Evolutionary conservation across 2,113 vertebrate genomes (phyloP).

Genomic region (Oriolus oriolus): DNA sequence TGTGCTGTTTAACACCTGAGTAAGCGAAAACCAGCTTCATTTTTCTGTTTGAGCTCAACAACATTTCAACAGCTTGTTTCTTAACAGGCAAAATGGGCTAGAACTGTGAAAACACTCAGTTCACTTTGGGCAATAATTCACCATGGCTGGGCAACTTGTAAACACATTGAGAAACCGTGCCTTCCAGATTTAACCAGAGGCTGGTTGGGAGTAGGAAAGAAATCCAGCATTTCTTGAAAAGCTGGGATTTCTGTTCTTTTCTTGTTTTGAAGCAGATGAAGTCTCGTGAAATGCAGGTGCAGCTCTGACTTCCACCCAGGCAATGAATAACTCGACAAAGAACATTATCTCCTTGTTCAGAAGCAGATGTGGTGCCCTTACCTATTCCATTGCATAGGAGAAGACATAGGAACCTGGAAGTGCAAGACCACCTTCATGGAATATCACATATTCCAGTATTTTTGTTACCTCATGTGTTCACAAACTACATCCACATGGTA

Average conservation of each 20-base stretch:
- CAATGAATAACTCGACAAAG: not conserved
- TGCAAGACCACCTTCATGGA: constrained; percentile 12
- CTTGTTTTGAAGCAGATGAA: not conserved
- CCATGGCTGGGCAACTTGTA: not conserved
- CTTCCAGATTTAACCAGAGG: not conserved
- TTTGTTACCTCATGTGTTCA: constrained; percentile 5
- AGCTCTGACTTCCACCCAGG: not conserved
- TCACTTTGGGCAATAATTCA: constrained; percentile 19
- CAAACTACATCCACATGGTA: not conserved
- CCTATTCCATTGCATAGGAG: not conserved
- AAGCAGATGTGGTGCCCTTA: not conserved
- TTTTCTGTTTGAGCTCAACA: constrained; percentile 48
- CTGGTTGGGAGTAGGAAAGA: not conserved
- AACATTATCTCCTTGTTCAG: not conserved
- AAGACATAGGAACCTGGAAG: not conserved
- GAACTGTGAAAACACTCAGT: not conserved
- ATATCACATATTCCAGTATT: not conserved
- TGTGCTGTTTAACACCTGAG: constrained; percentile 58
- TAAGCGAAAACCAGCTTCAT: constrained; percentile 50
- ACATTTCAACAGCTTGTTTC: constrained; percentile 9
- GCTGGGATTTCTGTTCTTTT: not conserved
- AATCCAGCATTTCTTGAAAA: not conserved
- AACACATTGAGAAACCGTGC: not conserved
- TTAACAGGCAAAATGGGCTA: constrained; percentile 2
- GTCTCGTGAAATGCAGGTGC: not conserved